Base-by-base conservation (phyloP, 2,888 invertebrate species). In the Cheilosia impressa region DNA sequence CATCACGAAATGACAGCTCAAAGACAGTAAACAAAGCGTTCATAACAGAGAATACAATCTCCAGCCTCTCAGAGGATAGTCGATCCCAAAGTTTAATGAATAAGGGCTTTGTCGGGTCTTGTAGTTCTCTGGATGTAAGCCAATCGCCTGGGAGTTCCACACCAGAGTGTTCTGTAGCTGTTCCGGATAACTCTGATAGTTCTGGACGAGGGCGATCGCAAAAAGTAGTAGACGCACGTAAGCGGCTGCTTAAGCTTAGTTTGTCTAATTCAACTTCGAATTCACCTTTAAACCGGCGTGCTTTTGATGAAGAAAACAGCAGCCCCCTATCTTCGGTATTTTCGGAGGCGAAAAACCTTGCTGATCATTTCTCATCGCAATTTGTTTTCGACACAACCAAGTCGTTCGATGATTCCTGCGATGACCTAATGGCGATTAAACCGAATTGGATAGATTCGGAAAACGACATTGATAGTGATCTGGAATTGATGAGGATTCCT, bases 171-270 rank as follows among this genome's bases (percentile, higher is more conserved):
- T 82, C 69, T 27, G 69, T 63, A 0, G 77, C 75, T 17, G 15
- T 38, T 10, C 65, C 79, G 1, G 87, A 79, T 1, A 88, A 87
- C 22, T 88, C 88, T 6, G 73, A 87, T 47, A 97, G 91, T 85
- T 95, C 93, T 2, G 96, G 97, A 47, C 97, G 75, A 13, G 50
- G 31, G 2, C 75, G 80, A 0, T 69, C 88, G 0, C 87, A 87
- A 7, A 88, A 83, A 63, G 71, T 82, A 1, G 38, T 83, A 93
- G 89, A 88, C 45, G 77, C 88, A 7, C 85, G 89, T 5, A 89
- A 88, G 31, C 87, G 88, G 3, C 63, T 90, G 4, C 81, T 90
- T 0, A 90, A 89, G 71, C 19, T 89, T 2, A 90, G 89, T 58
- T 71, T 90, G 19, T 87, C 89, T 0, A 89, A 89, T 84, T 89